Percentiles rank a stretch among this genome's conserved stretches.
These are phyloP conservation scores for Plagodis pulveraria DNA, from an alignment of 2,888 invertebrate genomes.

Conservation along the genomic window DNA sequence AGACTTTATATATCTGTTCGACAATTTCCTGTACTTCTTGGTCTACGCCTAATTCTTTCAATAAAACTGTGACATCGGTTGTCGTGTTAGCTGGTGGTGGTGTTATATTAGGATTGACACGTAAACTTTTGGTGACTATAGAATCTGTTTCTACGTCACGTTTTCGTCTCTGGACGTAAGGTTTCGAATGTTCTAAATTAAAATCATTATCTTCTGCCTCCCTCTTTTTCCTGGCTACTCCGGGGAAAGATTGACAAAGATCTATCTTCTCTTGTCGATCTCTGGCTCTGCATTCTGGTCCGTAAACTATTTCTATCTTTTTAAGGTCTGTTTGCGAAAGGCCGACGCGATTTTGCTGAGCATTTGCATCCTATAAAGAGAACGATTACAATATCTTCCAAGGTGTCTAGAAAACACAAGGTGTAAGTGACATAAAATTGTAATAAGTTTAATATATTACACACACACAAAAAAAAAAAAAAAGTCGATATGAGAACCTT, in stretches of 20 bases:
- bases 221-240: slow-evolving; percentile 49
- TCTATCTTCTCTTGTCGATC: slow-evolving; percentile 68
- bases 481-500: no score
- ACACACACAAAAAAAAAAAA: no score
- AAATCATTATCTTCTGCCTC: slow-evolving; percentile 12
- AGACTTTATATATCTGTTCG: slow-evolving; percentile 54
- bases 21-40: slow-evolving; percentile 54
- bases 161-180: slow-evolving; percentile 17
- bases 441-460: no score
- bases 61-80: slow-evolving; percentile 20
- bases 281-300: slow-evolving; percentile 59
- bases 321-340: slow-evolving; percentile 57
- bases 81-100: slow-evolving; percentile 50
- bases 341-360: slow-evolving; percentile 51
- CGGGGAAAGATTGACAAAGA: slow-evolving; percentile 68
- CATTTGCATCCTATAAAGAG: slow-evolving; percentile 52
- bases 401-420: background rate
- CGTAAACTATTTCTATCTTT: slow-evolving; percentile 69
- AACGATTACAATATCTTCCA: slow-evolving; percentile 6
- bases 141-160: slow-evolving; percentile 20
- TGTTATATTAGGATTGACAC: slow-evolving; percentile 69
- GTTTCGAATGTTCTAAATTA: background rate
- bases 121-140: slow-evolving; percentile 45
- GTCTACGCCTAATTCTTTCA: slow-evolving; percentile 55
- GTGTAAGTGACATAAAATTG: no score